Conservation (phyloP, 2,797 vertebrate species). For the Enoplosus armatus region DNA sequence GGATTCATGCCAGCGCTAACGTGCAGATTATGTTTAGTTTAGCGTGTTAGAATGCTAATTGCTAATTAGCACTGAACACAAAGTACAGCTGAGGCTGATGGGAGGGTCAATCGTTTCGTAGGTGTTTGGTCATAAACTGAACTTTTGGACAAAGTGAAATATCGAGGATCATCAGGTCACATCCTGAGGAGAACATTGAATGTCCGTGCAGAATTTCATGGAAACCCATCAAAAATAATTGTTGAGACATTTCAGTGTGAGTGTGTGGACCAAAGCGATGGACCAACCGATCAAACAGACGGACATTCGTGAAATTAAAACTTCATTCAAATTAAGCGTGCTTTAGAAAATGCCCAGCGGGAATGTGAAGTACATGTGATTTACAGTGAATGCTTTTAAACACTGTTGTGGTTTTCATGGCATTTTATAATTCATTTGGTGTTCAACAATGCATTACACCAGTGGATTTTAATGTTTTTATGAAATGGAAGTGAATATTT, state of each 20-base stretch:
- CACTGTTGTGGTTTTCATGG: background rate
- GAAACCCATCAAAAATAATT: background rate
- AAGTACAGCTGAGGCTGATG: background rate
- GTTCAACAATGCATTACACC: slow-evolving; percentile 1
- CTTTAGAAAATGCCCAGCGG: background rate
- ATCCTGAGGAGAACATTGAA: too few species aligned
- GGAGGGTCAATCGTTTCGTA: background rate
- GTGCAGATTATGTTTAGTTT: background rate
- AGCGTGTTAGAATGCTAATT: background rate
- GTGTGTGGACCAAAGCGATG: too few species aligned
- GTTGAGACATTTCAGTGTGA: too few species aligned
- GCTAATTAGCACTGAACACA: background rate
- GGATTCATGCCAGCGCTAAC: background rate
- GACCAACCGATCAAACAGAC: background rate
- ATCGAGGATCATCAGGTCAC: too few species aligned
- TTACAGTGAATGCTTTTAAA: background rate
- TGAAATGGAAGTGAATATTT: background rate
- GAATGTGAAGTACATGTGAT: background rate
- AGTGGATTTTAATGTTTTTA: background rate
- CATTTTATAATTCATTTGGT: background rate
- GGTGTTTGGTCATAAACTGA: background rate
- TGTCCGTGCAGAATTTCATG: too few species aligned
- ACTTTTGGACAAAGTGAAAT: background rate
- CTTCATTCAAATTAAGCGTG: background rate
- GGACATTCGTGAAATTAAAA: background rate